phyloP scores from a whole-genome alignment of 1,140 invertebrate genomes.

The Caenorhabditis latens region DNA sequence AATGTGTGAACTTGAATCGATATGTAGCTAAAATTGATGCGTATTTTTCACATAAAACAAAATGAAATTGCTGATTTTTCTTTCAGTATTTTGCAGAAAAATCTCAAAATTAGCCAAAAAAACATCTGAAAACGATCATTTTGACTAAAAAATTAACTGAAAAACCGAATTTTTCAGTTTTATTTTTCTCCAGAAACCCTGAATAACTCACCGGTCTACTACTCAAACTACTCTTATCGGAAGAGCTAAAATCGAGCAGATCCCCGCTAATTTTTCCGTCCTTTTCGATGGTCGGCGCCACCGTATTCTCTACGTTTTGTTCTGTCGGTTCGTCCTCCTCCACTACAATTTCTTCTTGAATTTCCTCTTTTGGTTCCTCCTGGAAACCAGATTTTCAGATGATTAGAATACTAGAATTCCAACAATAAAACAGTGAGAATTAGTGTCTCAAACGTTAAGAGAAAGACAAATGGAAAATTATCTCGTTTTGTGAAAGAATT shows the following conservation, averaged over 20 bases:
- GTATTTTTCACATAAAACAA: too few species aligned
- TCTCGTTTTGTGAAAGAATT: neutral
- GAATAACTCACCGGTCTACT: conserved; percentile 27
- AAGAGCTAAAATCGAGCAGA: conserved; percentile 46
- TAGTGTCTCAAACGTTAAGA: neutral
- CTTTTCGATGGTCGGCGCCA: conserved; percentile 28
- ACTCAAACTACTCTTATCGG: conserved; percentile 51
- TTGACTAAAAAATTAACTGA: too few species aligned
- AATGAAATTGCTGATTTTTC: too few species aligned
- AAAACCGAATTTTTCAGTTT: too few species aligned
- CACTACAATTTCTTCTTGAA: neutral
- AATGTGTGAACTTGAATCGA: too few species aligned
- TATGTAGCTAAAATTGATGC: too few species aligned
- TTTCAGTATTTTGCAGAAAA: too few species aligned
- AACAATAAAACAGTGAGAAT: neutral
- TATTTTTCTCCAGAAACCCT: too few species aligned
- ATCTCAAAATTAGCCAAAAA: too few species aligned
- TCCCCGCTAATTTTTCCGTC: conserved; percentile 14
- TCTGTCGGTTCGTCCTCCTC: neutral
- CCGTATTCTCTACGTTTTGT: conserved; percentile 9
- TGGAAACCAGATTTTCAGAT: neutral
- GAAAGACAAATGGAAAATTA: neutral
- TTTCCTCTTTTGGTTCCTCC: neutral
- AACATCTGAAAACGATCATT: too few species aligned
- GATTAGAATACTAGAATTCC: neutral